Conservation (phyloP, 1,140 invertebrate genomes). For the Drosophila athabasca region DNA sequence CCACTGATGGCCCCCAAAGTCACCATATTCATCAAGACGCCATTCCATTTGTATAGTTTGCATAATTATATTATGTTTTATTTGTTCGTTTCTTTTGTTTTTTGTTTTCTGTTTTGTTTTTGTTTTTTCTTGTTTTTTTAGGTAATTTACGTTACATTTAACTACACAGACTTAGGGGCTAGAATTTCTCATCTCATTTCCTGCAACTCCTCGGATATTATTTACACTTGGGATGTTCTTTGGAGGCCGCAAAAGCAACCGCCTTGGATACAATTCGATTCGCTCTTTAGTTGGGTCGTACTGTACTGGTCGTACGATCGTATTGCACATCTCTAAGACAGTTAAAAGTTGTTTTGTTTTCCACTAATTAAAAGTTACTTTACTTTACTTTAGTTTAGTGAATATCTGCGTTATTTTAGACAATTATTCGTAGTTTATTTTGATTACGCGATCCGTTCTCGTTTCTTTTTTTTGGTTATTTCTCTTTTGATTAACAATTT, state of each 20-base stretch:
- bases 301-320: constrained; percentile 8
- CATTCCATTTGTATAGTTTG: constrained; percentile 50
- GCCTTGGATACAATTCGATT: background rate
- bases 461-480: constrained; percentile 16
- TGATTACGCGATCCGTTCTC: constrained; percentile 65
- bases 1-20: background rate
- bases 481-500: constrained; percentile 63
- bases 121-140: constrained; percentile 42
- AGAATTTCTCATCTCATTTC: constrained; percentile 54
- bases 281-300: constrained; percentile 16
- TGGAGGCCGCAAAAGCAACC: constrained; percentile 2
- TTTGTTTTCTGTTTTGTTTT: constrained; percentile 46
- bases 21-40: constrained; percentile 25
- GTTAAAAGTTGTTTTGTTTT: constrained; percentile 36
- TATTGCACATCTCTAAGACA: constrained; percentile 44
- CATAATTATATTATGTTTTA: constrained; percentile 80
- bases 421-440: constrained; percentile 66
- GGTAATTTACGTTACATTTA: constrained; percentile 76
- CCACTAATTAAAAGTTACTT: constrained; percentile 59
- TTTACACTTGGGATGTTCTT: constrained; percentile 28
- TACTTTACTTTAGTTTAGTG: background rate
- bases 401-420: constrained; percentile 56
- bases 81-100: constrained; percentile 63
- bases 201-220: constrained; percentile 20
- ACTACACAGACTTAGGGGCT: constrained; percentile 75